Evolutionary conservation across 1,140 invertebrate genomes (phyloP), one percentile per base, ranked within the genome.

Genomic region (Cherax destructor): DNA sequence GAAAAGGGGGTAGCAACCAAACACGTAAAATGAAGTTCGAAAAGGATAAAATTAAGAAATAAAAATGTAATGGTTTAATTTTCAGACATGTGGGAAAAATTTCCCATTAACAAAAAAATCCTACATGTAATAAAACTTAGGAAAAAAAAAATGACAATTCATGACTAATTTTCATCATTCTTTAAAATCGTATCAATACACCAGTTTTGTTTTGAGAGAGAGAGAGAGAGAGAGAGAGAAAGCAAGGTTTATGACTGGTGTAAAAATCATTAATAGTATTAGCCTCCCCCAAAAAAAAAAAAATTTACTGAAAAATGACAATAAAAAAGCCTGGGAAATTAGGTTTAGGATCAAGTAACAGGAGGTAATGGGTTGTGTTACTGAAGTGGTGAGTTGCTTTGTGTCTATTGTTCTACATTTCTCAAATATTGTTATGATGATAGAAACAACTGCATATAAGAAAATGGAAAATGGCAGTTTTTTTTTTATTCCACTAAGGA

Each of bases 1-100:
- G 69, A 74, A 74, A 74, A 74, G 69, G 69, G 69, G 24, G 69
- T 21, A 74, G 69, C 69, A 74, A 74, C 5, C 24, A 74, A 74
- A 30, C 61, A 30, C 24, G 49, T 50, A 72, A 86, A 74, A 18
- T 52, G 69, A 77, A 86, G 18, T 49, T 21, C 1, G 16, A 86
- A 74, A 74, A 74, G 24, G 24, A 74, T 30, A 69, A 9, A 30
- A 74, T 30, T 21, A 74, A 30, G 69, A 74, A 74, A 30, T 74
- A 9, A 74, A 74, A 74, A 74, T 74, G 24, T 5, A 74, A 21
- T 13, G 9, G 30, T 74, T 74, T 74, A 16, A 74, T 30, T 30
- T 74, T 74, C 24, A 74, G 7, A 9, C n/a, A 24, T 4, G 21
- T 74, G 69, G 69, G 24, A 74, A 11, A 7, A n/a, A 9, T 21